Base-by-base conservation (phyloP, 2,888 invertebrate genomes). In the Nomada fucata region DNA sequence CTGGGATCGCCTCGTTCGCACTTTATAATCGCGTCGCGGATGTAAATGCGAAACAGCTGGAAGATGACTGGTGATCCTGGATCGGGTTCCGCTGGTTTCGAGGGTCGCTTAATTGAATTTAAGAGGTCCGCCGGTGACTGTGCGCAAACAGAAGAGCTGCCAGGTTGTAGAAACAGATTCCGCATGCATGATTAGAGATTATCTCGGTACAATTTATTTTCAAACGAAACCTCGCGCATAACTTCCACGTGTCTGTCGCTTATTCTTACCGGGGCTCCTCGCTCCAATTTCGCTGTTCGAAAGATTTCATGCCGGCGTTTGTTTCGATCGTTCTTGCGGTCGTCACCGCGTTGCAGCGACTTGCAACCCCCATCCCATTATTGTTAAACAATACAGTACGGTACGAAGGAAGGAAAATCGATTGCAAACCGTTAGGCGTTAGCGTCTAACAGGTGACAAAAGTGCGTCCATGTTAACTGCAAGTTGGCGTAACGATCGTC, bases 381-480 rank as follows among this genome's bases (percentile, higher is more conserved):
- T 36, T 36, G 36, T 36, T 36, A 36, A 36, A 36, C 7, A 13
- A 13, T 53, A 18, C 4, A 53, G n/a, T 7, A n/a, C 52, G 3
- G 18, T 15, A 3, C 52, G 18, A 53, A 75, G 59, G 73, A 15
- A 47, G 47, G 15, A 15, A 13, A 47, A 47, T 15, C 15, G 13
- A 47, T 15, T 47, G 47, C 13, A 15, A 47, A 15, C 47, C 15
- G 15, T 15, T 78, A 57, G 80, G 50, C 60, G 73, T 75, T 72
- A 73, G 36, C 23, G 63, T 74, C 70, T 67, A 36, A 59, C 74
- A 75, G 65, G 74, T 74, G 77, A 68, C 73, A 61, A 64, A 60
- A 74, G 76, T 44, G 65, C 55, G 63, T 71, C 86, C 86, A 87
- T 90, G 89, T 90, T 88, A 84, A 88, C 84, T 57, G 60, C 42